A percentile compares a stretch with the other conserved stretches of the same genome.
Conservation (phyloP, 2,797 vertebrate species). For the Diplodus puntazzo region DNA sequence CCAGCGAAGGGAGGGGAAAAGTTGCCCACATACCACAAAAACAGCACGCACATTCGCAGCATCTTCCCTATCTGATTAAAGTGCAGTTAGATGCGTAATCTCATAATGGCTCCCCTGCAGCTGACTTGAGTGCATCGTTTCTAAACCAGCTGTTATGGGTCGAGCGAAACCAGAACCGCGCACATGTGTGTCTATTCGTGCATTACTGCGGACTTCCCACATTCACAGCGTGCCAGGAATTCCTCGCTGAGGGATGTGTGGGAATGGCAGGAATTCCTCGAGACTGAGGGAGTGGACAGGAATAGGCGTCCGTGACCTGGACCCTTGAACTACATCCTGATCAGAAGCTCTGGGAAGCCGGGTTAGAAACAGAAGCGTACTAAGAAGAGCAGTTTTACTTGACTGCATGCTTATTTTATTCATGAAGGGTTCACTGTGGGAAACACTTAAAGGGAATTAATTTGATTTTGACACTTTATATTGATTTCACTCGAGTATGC, state of each 20-base stretch:
- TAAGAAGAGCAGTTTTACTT: not conserved
- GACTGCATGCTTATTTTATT: conserved; percentile 17
- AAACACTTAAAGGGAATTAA: conserved; percentile 30
- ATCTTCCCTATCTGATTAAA: conserved; percentile 57
- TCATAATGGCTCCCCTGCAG: conserved; percentile 67
- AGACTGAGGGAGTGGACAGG: conserved; percentile 67
- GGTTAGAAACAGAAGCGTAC: not conserved
- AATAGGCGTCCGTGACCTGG: conserved; percentile 58
- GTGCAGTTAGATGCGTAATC: conserved; percentile 56
- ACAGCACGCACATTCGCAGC: conserved; percentile 15
- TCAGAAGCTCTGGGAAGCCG: conserved; percentile 2
- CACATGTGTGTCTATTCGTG: conserved; percentile 52
- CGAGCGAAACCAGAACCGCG: conserved; percentile 70
- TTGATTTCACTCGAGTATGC: conserved; percentile 33
- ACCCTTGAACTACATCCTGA: conserved; percentile 58
- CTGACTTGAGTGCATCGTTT: conserved; percentile 58
- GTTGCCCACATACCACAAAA: conserved; percentile 52
- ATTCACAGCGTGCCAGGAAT: conserved; percentile 71
- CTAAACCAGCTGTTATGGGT: conserved; percentile 73
- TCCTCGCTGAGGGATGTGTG: conserved; percentile 73
- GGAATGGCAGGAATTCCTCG: conserved; percentile 75
- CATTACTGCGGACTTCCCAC: conserved; percentile 69
- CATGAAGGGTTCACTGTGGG: conserved; percentile 1
- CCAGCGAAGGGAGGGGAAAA: conserved; percentile 54
- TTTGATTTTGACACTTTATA: conserved; percentile 35